Percentiles rank a stretch among this genome's conserved stretches.
These are phyloP conservation scores for Bombus huntii DNA, from an alignment of 1,140 invertebrate species.

Conservation along the genomic window DNA sequence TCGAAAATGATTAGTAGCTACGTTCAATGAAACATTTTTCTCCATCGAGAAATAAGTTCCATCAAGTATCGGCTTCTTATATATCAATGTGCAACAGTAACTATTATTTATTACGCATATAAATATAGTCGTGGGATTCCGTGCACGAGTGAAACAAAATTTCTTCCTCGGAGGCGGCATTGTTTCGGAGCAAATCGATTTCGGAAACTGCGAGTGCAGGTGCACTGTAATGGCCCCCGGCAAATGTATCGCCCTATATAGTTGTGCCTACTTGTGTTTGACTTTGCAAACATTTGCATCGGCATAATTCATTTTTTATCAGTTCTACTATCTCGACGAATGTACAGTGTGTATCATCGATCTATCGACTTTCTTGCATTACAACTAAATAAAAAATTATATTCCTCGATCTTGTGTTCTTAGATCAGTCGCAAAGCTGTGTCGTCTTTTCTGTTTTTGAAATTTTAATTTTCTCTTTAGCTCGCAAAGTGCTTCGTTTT, in stretches of 20 bases:
- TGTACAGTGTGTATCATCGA: not conserved
- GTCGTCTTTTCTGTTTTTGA: no score
- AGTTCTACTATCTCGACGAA: not conserved
- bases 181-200: conserved; percentile 20
- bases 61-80: no score
- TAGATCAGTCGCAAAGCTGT: no score
- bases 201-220: conserved; percentile 5
- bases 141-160: not conserved
- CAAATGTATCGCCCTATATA: not conserved
- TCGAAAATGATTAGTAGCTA: no score
- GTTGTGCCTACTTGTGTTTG: not conserved
- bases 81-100: not conserved
- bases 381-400: not conserved
- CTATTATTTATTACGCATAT: not conserved
- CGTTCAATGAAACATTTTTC: not conserved
- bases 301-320: conserved; percentile 20
- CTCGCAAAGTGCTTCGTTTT: no score
- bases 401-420: no score
- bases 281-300: conserved; percentile 29
- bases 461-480: no score
- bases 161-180: not conserved
- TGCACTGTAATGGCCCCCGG: not conserved
- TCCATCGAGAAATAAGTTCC: no score
- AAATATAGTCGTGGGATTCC: not conserved
- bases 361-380: not conserved